Evolutionary conservation across 2,888 invertebrate species (phyloP).

Genomic region (Apamea crenata): DNA sequence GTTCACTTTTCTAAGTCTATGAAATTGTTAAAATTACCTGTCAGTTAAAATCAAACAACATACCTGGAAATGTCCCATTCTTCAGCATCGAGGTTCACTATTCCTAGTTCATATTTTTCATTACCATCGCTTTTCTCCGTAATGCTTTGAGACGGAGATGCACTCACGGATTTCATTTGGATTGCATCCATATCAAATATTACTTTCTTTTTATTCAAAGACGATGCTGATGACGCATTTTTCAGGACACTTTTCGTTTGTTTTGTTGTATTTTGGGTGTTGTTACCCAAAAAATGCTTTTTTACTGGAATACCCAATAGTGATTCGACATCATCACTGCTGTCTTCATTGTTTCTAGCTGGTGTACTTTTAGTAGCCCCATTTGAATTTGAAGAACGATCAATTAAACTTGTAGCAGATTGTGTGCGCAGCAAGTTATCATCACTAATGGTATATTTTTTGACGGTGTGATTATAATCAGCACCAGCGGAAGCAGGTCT

Average conservation of each 20-base stretch:
- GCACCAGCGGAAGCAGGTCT: conserved; percentile 79
- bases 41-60: conserved; percentile 22
- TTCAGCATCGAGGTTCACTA: conserved; percentile 85
- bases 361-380: conserved; percentile 40
- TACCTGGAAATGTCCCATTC: conserved; percentile 91
- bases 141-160: conserved; percentile 88
- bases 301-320: conserved; percentile 72
- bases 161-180: conserved; percentile 89
- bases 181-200: conserved; percentile 91
- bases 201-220: conserved; percentile 91
- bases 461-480: conserved; percentile 68
- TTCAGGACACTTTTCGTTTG: conserved; percentile 91
- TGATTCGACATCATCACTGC: conserved; percentile 78
- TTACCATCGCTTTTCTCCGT: conserved; percentile 84
- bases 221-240: conserved; percentile 89
- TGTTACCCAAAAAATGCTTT: conserved; percentile 77
- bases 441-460: conserved; percentile 72
- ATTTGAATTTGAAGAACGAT: conserved; percentile 58
- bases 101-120: conserved; percentile 82
- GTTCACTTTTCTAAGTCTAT: no score
- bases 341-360: conserved; percentile 66
- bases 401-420: conserved; percentile 74
- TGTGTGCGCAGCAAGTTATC: conserved; percentile 74
- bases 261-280: conserved; percentile 70
- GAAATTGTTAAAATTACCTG: neutral